Percentiles rank a stretch among this genome's conserved stretches.
These are phyloP conservation scores for Podotricha telesiphe DNA, from an alignment of 2,888 invertebrate genomes.

Conservation along the genomic window DNA sequence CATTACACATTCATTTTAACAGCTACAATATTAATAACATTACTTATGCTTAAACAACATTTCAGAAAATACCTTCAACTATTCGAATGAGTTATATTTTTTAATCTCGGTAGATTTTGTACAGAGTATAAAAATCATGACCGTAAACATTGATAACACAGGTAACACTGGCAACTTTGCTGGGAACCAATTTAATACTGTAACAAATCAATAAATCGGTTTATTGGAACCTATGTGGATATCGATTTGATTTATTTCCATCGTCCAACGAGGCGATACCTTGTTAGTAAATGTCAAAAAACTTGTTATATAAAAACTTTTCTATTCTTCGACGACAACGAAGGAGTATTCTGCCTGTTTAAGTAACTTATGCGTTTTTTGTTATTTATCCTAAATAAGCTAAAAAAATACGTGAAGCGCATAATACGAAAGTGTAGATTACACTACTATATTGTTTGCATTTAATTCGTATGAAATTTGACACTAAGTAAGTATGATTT, in stretches of 20 bases:
- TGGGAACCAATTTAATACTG: conserved; percentile 82
- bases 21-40: not conserved
- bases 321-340: conserved; percentile 40
- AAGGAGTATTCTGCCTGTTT: conserved; percentile 32
- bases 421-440: conserved; percentile 1
- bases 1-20: conserved; percentile 19
- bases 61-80: not conserved
- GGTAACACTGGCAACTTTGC: conserved; percentile 68
- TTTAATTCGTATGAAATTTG: not conserved
- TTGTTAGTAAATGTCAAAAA: conserved; percentile 81
- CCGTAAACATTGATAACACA: conserved; percentile 22
- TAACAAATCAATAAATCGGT: conserved; percentile 84
- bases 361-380: conserved; percentile 29
- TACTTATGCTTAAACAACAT: not conserved
- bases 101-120: conserved; percentile 3
- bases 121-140: conserved; percentile 24
- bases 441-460: not conserved
- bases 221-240: conserved; percentile 82
- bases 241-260: conserved; percentile 81
- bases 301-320: conserved; percentile 54
- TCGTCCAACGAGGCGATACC: conserved; percentile 73
- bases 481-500: too few relatives aligned
- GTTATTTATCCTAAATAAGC: conserved; percentile 19
- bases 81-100: not conserved
- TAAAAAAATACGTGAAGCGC: conserved; percentile 14